These are phyloP conservation scores for Autographa pulchrina DNA, from an alignment of 2,888 invertebrate genomes.

Conservation along the genomic window DNA sequence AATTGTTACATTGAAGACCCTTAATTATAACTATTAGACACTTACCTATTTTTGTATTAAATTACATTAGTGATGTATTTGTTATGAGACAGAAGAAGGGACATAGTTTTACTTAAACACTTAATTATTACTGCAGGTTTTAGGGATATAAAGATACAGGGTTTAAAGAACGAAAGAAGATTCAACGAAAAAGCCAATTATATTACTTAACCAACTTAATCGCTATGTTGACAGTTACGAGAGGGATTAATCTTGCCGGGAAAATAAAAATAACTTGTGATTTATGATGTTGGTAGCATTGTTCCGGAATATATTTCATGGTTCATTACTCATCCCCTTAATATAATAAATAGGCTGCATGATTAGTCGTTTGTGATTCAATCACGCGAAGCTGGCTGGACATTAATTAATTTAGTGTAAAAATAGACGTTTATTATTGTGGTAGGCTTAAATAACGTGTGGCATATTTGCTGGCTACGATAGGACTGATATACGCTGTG, in stretches of 20 bases:
- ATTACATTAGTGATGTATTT: too few species aligned
- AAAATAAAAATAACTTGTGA: constrained; percentile 8
- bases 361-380: not conserved
- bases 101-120: too few species aligned
- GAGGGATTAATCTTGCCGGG: not conserved
- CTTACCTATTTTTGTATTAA: too few species aligned
- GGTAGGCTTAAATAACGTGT: not conserved
- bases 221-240: not conserved
- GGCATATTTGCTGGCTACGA: not conserved
- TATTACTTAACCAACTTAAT: not conserved
- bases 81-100: too few species aligned
- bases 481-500: too few species aligned
- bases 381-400: not conserved
- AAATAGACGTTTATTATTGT: not conserved
- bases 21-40: too few species aligned
- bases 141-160: too few species aligned
- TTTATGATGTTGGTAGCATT: constrained; percentile 3
- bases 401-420: not conserved
- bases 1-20: too few species aligned
- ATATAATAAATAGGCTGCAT: constrained; percentile 1
- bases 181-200: not conserved
- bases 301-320: not conserved
- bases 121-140: too few species aligned
- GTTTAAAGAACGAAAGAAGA: too few species aligned
- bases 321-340: constrained; percentile 7